Base-by-base conservation (phyloP, 2,113 vertebrate genomes). In the Aspiorhynchus laticeps region DNA sequence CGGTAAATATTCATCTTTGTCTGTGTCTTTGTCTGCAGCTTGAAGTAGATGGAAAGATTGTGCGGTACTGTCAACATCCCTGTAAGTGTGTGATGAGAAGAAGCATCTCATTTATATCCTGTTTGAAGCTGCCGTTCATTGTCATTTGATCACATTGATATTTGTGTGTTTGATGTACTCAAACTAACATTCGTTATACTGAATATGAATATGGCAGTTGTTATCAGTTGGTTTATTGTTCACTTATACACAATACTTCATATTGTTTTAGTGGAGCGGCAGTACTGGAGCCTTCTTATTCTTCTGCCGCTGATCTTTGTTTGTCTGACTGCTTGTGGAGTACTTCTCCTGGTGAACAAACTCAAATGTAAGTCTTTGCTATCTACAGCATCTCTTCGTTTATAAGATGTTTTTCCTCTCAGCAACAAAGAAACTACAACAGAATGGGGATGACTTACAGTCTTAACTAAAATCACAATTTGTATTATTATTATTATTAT, bases 351-450 rank as follows among this genome's bases (percentile, higher is more conserved):
- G 17, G 94, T 91, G 73, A 87, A 88, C 15, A 84, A 73, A 0
- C 21, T 96, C 77, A 97, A 96, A 93, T 94, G 97, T 99, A 91
- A 89, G 95, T 93, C 56, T 79, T 24, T 28, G 10, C 46, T 5
- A 15, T 73, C 33, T 24, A 38, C 19, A 9, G 33, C 69, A 73
- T 48, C 26, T 24, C 38, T 77, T 12, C 10, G 7, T 77, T 77
- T 51, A 28, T 48, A 74, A 41, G 21, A 41, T 38, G 69, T 24
- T 41, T 41, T 73, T 36, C 69, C 9, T 73, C 19, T 73, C 9
- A 73, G 69, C 17, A 69, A 7, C 4, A 31, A 69, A 33, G 65
- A 69, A 33, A 67, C 14, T 31, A 31, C 14, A 17, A 67, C 65
- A 67, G 2, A 67, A 31, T 67, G 28, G 14, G 1, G 28, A 21